These are phyloP conservation scores for Tiliacea citrago DNA, from an alignment of 2,888 invertebrate species.

Conservation along the genomic window DNA sequence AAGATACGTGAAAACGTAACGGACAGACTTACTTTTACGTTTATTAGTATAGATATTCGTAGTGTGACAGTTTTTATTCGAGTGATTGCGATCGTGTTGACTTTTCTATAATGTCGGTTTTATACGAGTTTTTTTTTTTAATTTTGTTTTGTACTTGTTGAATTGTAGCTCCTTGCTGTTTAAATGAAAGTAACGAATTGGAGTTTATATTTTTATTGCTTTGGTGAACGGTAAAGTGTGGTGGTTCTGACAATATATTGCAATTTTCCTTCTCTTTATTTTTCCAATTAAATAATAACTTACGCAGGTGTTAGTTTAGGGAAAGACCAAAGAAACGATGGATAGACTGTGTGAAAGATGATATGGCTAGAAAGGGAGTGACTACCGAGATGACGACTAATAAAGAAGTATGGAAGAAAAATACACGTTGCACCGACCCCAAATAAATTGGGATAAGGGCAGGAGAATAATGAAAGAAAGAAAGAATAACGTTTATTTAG, in stretches of 20 bases:
- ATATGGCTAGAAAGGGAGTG: neutral
- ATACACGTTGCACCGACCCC: neutral
- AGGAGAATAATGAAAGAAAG: neutral
- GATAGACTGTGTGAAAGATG: neutral
- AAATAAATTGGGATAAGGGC: neutral
- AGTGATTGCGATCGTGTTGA: constrained; percentile 47
- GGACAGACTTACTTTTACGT: neutral
- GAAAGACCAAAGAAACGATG: neutral
- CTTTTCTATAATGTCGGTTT: constrained; percentile 52
- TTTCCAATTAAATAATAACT: neutral
- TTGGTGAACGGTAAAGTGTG: neutral
- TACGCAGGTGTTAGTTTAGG: neutral
- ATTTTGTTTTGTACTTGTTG: constrained; percentile 10
- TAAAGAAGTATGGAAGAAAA: neutral
- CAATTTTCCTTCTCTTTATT: neutral
- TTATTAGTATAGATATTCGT: constrained; percentile 4
- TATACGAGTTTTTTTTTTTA: constrained; percentile 20
- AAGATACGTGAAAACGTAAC: neutral
- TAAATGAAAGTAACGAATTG: constrained; percentile 40
- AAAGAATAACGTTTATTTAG: no score
- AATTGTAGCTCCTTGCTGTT: constrained; percentile 19
- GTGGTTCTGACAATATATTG: constrained; percentile 9
- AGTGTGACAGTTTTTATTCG: constrained; percentile 36
- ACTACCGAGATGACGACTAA: neutral
- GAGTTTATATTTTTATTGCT: constrained; percentile 38